Conservation (phyloP, 2,113 vertebrate species). For the Aythya baeri region DNA sequence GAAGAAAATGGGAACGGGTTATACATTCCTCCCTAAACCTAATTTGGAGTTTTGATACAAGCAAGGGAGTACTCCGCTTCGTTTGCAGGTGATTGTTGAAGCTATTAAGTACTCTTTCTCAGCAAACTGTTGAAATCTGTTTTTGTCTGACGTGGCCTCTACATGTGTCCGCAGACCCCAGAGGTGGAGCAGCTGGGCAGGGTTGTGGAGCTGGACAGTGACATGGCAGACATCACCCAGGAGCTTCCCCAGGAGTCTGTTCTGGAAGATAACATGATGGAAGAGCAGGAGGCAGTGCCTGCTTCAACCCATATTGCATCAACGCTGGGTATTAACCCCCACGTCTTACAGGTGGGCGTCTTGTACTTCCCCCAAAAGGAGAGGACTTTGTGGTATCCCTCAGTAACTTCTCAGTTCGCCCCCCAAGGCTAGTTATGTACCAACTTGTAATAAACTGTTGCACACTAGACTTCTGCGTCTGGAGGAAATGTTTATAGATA, state of each 20-base stretch:
- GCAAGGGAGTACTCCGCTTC: neutral
- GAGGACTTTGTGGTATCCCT: fast-evolving
- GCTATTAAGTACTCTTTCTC: neutral
- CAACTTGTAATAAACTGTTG: fast-evolving
- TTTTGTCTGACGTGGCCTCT: conserved; percentile 15
- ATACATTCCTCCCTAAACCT: neutral
- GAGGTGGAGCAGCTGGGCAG: conserved; percentile 80
- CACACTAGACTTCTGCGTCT: fast-evolving
- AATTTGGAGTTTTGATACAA: neutral
- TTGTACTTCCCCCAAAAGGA: neutral
- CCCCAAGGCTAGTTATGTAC: fast-evolving
- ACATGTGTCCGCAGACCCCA: conserved; percentile 75
- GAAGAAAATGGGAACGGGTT: neutral
- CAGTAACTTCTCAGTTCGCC: fast-evolving
- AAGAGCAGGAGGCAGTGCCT: conserved; percentile 82
- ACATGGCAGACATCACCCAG: conserved; percentile 97
- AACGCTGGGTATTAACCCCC: conserved; percentile 90
- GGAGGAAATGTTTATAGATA: fast-evolving
- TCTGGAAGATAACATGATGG: conserved; percentile 58
- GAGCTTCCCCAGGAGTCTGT: conserved; percentile 77
- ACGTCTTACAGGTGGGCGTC: conserved; percentile 88
- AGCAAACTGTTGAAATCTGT: neutral
- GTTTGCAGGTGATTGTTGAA: neutral
- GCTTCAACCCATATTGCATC: conserved; percentile 87
- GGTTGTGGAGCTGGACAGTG: conserved; percentile 90